Percentiles rank a stretch among this genome's conserved stretches.
phyloP scores from a whole-genome alignment of 2,113 vertebrate species.

The Canis aureus region DNA sequence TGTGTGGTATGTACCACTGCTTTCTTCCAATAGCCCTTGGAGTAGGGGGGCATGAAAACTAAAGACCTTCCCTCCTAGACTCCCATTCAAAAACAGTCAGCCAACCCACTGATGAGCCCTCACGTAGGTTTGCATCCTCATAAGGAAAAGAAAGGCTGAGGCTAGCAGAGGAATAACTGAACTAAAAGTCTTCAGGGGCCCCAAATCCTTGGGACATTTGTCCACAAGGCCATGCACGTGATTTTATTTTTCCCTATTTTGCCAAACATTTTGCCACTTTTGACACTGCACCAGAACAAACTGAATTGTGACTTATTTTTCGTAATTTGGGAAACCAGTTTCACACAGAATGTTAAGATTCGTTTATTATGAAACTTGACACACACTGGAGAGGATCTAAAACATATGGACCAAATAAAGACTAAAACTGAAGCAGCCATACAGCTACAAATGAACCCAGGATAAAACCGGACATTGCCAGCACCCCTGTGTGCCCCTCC shows the following conservation, averaged over 20 bases:
- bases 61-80: neutral
- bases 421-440: neutral
- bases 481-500: neutral
- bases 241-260: neutral
- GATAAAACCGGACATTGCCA: neutral
- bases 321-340: neutral
- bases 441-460: neutral
- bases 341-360: neutral
- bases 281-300: neutral
- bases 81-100: neutral
- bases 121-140: neutral
- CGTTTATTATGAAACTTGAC: neutral
- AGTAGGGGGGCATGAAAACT: neutral
- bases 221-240: neutral
- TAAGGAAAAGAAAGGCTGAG: neutral
- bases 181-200: neutral
- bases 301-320: neutral
- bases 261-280: neutral
- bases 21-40: neutral
- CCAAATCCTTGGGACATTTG: neutral
- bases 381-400: neutral
- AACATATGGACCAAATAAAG: neutral
- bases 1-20: neutral
- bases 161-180: neutral
- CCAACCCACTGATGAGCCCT: neutral